Evolutionary conservation across 2,797 vertebrate species (phyloP), one percentile per base, ranked within the genome.

Genomic region (Mormyrus hasselquistii): DNA sequence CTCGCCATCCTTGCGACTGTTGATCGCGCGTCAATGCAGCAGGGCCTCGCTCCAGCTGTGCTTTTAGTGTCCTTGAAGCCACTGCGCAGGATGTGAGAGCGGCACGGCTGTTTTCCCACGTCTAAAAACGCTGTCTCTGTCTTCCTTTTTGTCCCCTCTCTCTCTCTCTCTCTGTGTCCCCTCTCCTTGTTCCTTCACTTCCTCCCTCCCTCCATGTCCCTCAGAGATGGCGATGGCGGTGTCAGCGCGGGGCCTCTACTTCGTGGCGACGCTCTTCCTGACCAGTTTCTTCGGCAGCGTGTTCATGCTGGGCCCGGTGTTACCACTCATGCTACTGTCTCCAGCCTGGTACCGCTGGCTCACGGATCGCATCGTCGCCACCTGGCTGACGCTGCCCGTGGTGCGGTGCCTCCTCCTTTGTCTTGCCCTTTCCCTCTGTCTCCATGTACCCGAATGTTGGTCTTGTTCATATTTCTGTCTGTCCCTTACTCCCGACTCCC

Each of bases 341-440:
- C 97, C 97, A 0, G 96, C 97, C 34, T 99, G 97, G 97, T 99
- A 99, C 94, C 98, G 99, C 93, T 98, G 98, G 98, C 94, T 99
- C 93, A 99, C 97, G 0, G 97, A 99, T 92, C 96, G 96, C 38
- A 92, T 99, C 34, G 97, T 99, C 16, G 99, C 99, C 89, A 98
- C 97, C 44, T 99, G 99, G 99, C 95, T 99, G 93, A 99, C 99
- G 0, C 95, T 99, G 22, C 98, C 99, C 73, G 98, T 97, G 97
- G 99, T 99, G 95, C 95, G 97, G 53, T 95, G 90, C 14, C n/a
- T 4, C 0, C 59, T 14, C 29, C 44, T 55, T 38, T 55, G 14
- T 79, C 29, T 50, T 41, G 14, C 44, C 83, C 65, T 29, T 16
- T n/a, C 29, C 65, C 65, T 73, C 65, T 73, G 65, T 73, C 29